Evolutionary conservation across 2,888 invertebrate species (phyloP).

Genomic region (Tupiocoris notatus): DNA sequence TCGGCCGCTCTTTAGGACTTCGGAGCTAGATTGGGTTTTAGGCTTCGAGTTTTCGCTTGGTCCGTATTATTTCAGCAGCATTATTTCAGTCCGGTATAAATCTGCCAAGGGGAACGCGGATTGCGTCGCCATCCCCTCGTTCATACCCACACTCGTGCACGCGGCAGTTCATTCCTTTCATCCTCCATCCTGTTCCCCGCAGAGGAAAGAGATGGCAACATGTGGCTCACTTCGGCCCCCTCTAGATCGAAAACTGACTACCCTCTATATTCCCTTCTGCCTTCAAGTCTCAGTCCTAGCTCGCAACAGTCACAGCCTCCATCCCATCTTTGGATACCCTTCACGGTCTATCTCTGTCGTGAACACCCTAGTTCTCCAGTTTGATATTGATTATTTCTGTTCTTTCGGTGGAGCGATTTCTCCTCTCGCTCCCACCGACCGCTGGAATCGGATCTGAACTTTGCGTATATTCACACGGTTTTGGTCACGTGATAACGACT

Average conservation of each 20-base stretch:
- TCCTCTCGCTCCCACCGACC: conserved; percentile 3
- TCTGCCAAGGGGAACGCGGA: background rate
- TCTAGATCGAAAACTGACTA: background rate
- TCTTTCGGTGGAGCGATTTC: conserved; percentile 5
- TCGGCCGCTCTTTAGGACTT: background rate
- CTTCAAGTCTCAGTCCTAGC: conserved; percentile 6
- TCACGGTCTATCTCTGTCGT: background rate
- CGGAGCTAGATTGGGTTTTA: background rate
- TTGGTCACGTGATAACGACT: background rate
- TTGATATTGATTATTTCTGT: conserved; percentile 34
- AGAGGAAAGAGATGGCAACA: conserved; percentile 27
- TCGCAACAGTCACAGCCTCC: background rate
- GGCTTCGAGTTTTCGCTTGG: background rate
- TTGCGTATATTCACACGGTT: background rate
- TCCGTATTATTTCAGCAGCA: conserved; percentile 9
- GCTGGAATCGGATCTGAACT: background rate
- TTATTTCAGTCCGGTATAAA: conserved; percentile 31
- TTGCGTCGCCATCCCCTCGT: no score
- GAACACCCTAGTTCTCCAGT: conserved; percentile 26
- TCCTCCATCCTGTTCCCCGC: background rate
- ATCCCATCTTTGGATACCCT: no score
- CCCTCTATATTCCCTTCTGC: background rate
- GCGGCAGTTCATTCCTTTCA: background rate
- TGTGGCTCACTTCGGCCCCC: conserved; percentile 11
- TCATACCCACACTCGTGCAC: background rate